Conservation (phyloP, 1,140 invertebrate genomes). For the Sitobion miscanthi region DNA sequence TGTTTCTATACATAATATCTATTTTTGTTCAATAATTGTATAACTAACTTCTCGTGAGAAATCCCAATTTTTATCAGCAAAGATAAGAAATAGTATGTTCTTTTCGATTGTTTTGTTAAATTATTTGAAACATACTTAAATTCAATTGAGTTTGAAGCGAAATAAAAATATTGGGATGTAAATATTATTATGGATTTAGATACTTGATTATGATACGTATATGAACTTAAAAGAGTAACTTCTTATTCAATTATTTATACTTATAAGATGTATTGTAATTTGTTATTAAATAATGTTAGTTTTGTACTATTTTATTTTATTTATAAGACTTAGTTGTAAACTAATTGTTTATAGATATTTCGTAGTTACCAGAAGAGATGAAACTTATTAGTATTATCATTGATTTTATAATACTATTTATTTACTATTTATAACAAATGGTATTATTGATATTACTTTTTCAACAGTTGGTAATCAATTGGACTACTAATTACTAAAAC, state of each 20-base stretch:
- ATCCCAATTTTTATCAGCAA: no score
- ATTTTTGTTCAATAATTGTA: no score
- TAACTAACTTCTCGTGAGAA: no score
- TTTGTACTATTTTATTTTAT: background rate
- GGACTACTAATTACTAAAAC: background rate
- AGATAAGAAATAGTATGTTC: background rate
- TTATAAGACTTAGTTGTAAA: background rate
- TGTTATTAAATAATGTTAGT: background rate
- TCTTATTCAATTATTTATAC: no score
- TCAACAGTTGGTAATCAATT: background rate
- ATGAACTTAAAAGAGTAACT: background rate
- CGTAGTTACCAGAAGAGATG: background rate
- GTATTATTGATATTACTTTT: no score
- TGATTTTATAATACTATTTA: no score
- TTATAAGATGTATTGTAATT: background rate
- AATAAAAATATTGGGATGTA: background rate
- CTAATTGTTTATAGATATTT: background rate
- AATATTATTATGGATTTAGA: background rate
- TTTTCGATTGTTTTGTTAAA: background rate
- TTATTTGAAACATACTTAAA: background rate
- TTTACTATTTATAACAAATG: no score
- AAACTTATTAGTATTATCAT: background rate
- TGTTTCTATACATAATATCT: no score
- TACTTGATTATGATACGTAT: background rate
- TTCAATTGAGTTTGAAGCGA: background rate